Conservation (phyloP, 2,113 vertebrate species). For the Sprattus sprattus region DNA sequence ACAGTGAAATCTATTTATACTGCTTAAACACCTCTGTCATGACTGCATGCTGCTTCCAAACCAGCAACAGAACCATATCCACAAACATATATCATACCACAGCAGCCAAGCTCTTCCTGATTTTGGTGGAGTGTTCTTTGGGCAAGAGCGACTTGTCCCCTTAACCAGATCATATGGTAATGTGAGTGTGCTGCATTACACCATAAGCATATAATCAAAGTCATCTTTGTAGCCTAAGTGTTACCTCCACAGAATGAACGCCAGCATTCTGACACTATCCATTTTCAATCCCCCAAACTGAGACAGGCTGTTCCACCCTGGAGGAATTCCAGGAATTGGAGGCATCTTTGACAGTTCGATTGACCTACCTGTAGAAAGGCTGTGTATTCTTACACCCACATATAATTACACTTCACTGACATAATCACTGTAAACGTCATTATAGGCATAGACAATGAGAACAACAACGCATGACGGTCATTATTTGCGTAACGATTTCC, state of each 20-base stretch:
- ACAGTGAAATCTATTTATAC: not conserved
- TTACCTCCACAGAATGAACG: not conserved
- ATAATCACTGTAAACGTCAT: not conserved
- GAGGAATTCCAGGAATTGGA: not conserved
- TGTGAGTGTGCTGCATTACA: not conserved
- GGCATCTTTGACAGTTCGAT: not conserved
- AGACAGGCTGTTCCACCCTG: not conserved
- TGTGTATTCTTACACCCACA: not conserved
- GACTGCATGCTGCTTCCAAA: not conserved
- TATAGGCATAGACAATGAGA: not conserved
- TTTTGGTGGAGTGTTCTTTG: not conserved
- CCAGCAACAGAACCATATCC: not conserved
- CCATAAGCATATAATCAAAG: not conserved
- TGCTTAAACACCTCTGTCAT: not conserved
- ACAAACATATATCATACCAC: not conserved
- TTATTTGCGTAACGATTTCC: not conserved
- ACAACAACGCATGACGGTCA: not conserved
- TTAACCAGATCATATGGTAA: not conserved
- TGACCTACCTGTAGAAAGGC: not conserved
- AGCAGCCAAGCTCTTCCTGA: not conserved
- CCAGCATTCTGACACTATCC: not conserved
- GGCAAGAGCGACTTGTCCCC: not conserved
- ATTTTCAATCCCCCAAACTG: not conserved
- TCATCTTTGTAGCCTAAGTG: not conserved
- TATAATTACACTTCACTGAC: not conserved